Evolutionary conservation across 2,113 vertebrate genomes (phyloP).

Genomic region (Ploceus nigricollis): DNA sequence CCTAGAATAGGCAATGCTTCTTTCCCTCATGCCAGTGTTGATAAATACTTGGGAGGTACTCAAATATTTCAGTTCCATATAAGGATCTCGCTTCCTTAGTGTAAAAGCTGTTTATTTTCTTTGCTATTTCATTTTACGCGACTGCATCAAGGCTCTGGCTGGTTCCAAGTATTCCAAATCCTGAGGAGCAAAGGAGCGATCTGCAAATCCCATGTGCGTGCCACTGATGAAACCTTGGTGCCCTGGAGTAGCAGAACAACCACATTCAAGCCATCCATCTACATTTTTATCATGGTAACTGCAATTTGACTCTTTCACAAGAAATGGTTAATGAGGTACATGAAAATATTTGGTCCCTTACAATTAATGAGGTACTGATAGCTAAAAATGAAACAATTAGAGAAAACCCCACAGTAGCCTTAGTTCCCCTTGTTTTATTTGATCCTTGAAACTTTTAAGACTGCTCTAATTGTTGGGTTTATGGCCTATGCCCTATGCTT

Average conservation of each 20-base stretch:
- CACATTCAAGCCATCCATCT: neutral
- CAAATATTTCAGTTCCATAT: conserved; percentile 22
- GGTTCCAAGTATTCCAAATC: neutral
- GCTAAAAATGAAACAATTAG: neutral
- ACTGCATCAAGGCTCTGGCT: neutral
- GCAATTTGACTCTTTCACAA: neutral
- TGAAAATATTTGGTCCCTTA: neutral
- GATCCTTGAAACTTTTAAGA: neutral
- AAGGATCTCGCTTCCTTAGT: conserved; percentile 10
- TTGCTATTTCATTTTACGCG: neutral
- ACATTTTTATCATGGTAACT: neutral
- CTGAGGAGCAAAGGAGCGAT: neutral
- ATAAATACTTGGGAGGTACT: conserved; percentile 33
- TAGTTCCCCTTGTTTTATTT: neutral
- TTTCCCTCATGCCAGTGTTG: neutral
- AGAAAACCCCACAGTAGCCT: neutral
- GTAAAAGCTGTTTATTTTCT: conserved; percentile 44
- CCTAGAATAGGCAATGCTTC: conserved; percentile 27
- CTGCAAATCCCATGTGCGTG: neutral
- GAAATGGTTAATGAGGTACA: neutral
- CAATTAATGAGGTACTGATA: neutral
- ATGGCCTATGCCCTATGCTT: accelerated
- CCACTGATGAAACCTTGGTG: neutral
- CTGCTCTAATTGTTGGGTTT: neutral
- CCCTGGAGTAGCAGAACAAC: neutral